Percentiles rank a stretch among this genome's conserved stretches.
Evolutionary conservation across 1,140 invertebrate genomes (phyloP).

Genomic region (Trichoplusia ni): DNA sequence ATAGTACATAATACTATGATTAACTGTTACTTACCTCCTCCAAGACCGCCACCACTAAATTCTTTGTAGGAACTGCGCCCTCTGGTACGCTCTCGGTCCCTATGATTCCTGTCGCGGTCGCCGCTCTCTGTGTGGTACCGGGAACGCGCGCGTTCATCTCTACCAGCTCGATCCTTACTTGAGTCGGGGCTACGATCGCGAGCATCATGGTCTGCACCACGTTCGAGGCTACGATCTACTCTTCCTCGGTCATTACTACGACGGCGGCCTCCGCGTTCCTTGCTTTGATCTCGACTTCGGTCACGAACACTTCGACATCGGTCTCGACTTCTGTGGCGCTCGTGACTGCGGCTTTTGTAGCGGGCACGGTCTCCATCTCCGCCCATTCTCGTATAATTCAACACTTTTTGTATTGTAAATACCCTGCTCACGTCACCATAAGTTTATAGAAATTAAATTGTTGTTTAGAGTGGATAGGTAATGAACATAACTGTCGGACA

Average conservation of each 20-base stretch:
- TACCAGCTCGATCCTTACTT: slow-evolving; percentile 29
- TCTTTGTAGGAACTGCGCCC: slow-evolving; percentile 54
- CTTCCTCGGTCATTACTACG: slow-evolving; percentile 7
- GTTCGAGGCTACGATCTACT: slow-evolving; percentile 39
- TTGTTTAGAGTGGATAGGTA: too few relatives aligned
- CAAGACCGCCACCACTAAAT: slow-evolving; percentile 54
- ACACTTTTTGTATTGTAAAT: too few relatives aligned
- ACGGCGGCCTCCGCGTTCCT: neutral
- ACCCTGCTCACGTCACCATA: too few relatives aligned
- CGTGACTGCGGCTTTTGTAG: slow-evolving; percentile 33
- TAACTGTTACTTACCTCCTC: slow-evolving; percentile 44
- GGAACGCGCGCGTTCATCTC: slow-evolving; percentile 20
- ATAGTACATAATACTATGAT: neutral
- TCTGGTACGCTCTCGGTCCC: slow-evolving; percentile 36
- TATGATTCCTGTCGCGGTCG: neutral
- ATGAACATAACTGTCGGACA: too few relatives aligned
- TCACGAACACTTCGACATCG: neutral
- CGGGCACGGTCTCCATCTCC: slow-evolving; percentile 34
- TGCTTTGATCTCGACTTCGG: neutral
- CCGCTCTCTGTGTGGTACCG: slow-evolving; percentile 22
- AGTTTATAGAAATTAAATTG: too few relatives aligned
- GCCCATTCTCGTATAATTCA: slow-evolving; percentile 13
- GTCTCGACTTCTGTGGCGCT: slow-evolving; percentile 16
- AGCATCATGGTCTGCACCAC: slow-evolving; percentile 37
- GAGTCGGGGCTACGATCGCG: slow-evolving; percentile 41